Evolutionary conservation across 1,140 invertebrate species (phyloP).

Genomic region (Leptinotarsa undecemlineata): DNA sequence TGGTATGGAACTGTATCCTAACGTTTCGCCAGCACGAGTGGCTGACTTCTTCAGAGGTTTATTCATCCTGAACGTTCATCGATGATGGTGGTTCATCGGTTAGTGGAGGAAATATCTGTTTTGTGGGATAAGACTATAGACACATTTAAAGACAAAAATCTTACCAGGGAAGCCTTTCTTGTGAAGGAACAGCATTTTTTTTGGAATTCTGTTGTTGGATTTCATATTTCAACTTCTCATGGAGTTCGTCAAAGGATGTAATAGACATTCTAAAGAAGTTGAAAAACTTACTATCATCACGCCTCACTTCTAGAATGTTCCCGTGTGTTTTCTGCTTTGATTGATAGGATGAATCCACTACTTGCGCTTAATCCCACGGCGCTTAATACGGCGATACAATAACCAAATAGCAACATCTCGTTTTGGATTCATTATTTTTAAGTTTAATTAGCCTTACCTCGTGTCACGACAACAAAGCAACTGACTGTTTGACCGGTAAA

Average conservation of each 20-base stretch:
- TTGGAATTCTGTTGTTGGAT: constrained; percentile 8
- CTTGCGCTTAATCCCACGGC: background rate
- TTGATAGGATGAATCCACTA: background rate
- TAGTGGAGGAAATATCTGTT: no score
- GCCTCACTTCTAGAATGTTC: constrained; percentile 14
- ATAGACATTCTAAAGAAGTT: constrained; percentile 26
- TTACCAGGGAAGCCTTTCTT: background rate
- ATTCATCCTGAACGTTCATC: no score
- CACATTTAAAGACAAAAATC: no score
- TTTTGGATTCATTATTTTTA: constrained; percentile 14
- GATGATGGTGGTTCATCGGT: no score
- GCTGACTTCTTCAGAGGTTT: no score
- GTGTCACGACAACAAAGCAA: background rate
- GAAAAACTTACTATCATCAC: constrained; percentile 21
- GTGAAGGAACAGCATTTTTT: background rate
- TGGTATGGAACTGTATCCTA: no score
- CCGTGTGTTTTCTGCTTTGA: constrained; percentile 20
- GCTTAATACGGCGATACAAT: constrained; percentile 23
- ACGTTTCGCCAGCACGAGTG: no score
- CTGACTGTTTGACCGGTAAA: background rate
- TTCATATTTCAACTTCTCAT: constrained; percentile 10
- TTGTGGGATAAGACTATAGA: no score
- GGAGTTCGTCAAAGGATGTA: constrained; percentile 17
- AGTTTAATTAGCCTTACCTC: background rate
- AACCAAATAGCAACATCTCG: constrained; percentile 19